Evolutionary conservation across 2,888 invertebrate species (phyloP).

Genomic region (Hemithea aestivaria): DNA sequence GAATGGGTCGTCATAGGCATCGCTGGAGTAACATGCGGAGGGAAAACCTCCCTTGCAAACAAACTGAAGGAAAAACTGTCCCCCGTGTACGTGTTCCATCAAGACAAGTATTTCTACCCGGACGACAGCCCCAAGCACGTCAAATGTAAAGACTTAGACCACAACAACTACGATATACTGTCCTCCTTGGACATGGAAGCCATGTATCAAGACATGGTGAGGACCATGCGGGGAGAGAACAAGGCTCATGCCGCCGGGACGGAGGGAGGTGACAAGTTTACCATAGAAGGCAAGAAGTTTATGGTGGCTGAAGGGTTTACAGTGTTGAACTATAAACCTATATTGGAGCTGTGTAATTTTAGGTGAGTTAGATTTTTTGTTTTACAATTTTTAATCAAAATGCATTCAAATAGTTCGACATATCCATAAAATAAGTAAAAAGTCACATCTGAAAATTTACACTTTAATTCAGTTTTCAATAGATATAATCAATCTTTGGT

Average conservation of each 20-base stretch:
- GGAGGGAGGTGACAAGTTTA: slow-evolving; percentile 21
- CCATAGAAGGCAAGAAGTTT: slow-evolving; percentile 58
- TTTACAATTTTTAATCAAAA: background rate
- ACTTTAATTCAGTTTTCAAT: too few relatives aligned
- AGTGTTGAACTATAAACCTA: slow-evolving; percentile 83
- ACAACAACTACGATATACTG: slow-evolving; percentile 87
- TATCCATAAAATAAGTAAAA: too few relatives aligned
- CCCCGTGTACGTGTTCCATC: slow-evolving; percentile 80
- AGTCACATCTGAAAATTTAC: too few relatives aligned
- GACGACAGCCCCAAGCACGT: slow-evolving; percentile 82
- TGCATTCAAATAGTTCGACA: background rate
- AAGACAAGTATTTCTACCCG: slow-evolving; percentile 87
- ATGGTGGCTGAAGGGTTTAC: slow-evolving; percentile 88
- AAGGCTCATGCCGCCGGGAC: slow-evolving; percentile 24
- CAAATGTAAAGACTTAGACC: slow-evolving; percentile 81
- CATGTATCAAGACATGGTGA: slow-evolving; percentile 81
- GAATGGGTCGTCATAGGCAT: slow-evolving; percentile 80
- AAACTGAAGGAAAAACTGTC: slow-evolving; percentile 67
- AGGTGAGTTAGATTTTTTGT: slow-evolving; percentile 57
- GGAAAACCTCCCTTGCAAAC: slow-evolving; percentile 87
- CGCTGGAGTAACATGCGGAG: slow-evolving; percentile 89
- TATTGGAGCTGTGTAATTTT: slow-evolving; percentile 82
- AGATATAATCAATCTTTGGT: too few relatives aligned
- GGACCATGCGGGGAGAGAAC: slow-evolving; percentile 45
- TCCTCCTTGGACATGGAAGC: slow-evolving; percentile 85